phyloP scores from a whole-genome alignment of 92 coral and sea anemone genomes.

The Meandrina meandrites region DNA sequence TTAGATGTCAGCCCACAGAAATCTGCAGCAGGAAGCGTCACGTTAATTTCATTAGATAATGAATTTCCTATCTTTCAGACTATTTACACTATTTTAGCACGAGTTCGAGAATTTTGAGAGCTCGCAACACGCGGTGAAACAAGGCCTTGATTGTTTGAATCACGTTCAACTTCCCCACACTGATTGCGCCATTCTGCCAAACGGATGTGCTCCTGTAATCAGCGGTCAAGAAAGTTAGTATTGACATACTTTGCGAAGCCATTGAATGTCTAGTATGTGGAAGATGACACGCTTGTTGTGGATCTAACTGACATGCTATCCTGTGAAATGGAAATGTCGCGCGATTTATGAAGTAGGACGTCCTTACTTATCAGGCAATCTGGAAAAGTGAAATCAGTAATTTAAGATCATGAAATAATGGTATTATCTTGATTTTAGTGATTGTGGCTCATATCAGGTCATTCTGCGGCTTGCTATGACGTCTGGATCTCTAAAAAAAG shows the following conservation, averaged over 20 bases:
- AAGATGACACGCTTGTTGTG: conserved; percentile 9
- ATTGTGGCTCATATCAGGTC: not conserved
- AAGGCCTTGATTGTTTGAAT: conserved; percentile 1
- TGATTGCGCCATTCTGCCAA: not conserved
- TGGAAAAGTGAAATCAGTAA: conserved; percentile 8
- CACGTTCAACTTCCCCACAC: not conserved
- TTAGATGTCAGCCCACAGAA: conserved; percentile 2
- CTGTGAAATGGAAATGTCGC: not conserved
- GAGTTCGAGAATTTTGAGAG: not conserved
- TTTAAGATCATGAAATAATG: not conserved
- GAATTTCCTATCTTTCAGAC: conserved; percentile 14
- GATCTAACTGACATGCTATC: not conserved
- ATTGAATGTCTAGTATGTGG: not conserved
- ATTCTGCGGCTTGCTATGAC: conserved; percentile 1
- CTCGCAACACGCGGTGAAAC: not conserved
- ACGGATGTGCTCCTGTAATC: not conserved
- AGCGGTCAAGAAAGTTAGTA: not conserved
- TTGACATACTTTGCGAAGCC: not conserved
- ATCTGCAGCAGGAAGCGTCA: conserved; percentile 4
- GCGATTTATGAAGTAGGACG: not conserved
- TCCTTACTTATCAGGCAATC: conserved; percentile 5
- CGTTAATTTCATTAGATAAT: conserved; percentile 20
- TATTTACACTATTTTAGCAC: conserved; percentile 1
- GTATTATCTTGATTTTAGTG: not conserved
- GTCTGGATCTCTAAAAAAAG: conserved; percentile 11